These are phyloP conservation scores for Stegodyphus mimosarum DNA, from an alignment of 1,140 invertebrate species.

Conservation along the genomic window DNA sequence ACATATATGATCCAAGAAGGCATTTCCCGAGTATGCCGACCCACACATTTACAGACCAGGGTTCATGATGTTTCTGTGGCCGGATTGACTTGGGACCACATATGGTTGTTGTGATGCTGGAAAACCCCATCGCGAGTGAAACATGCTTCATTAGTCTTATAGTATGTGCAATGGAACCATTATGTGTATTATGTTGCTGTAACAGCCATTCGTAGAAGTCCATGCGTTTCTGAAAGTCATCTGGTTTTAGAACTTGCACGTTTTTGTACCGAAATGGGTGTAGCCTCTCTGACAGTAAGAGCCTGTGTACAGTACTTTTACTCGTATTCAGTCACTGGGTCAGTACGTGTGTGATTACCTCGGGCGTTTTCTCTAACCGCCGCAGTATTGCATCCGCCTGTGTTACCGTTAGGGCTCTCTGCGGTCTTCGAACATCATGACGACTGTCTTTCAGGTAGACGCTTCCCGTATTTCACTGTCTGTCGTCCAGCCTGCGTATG, in stretches of 20 bases:
- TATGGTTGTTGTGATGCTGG: neutral
- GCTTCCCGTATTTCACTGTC: neutral
- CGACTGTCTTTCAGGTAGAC: neutral
- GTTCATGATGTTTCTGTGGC: neutral
- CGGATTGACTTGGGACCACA: slow-evolving; percentile 7
- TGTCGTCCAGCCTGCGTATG: neutral
- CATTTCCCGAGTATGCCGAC: too few relatives aligned
- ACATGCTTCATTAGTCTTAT: neutral
- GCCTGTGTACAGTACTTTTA: slow-evolving; percentile 12
- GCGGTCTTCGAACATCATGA: neutral
- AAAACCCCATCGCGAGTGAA: slow-evolving; percentile 3
- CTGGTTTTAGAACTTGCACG: slow-evolving; percentile 19
- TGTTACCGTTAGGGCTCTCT: neutral
- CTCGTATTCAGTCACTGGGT: slow-evolving; percentile 2
- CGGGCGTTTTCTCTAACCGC: neutral
- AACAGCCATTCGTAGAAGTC: slow-evolving; percentile 10
- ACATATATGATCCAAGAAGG: too few relatives aligned
- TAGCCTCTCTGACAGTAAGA: slow-evolving; percentile 2
- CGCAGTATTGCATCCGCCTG: slow-evolving; percentile 19
- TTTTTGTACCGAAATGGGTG: slow-evolving; percentile 21
- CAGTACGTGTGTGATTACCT: slow-evolving; percentile 3
- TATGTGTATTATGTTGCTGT: neutral
- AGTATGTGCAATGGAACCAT: slow-evolving; percentile 22
- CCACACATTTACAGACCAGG: too few relatives aligned
- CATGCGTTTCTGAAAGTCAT: slow-evolving; percentile 12